Conservation (phyloP, 2,113 vertebrate species). For the Ameiurus melas region DNA sequence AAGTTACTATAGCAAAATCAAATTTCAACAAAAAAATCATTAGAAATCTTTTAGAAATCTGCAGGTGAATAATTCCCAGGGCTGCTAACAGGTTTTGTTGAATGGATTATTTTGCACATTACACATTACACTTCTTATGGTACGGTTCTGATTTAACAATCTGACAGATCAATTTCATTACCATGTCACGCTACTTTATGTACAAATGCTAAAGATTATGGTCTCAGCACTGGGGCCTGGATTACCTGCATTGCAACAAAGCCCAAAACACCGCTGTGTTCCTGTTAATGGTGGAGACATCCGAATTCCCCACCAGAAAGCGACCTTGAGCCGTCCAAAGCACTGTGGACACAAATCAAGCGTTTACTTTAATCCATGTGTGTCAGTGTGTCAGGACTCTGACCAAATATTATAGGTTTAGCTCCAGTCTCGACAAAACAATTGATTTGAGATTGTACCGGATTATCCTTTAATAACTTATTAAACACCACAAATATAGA, state of each 20-base stretch:
- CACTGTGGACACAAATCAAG: constrained; percentile 68
- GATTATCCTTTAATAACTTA: constrained; percentile 39
- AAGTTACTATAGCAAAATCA: not conserved
- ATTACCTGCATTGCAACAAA: constrained; percentile 93
- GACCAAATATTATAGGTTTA: not conserved
- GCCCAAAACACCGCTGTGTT: constrained; percentile 98
- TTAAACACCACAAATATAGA: constrained; percentile 26
- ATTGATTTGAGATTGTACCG: not conserved
- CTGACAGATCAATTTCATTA: not conserved
- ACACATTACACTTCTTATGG: not conserved
- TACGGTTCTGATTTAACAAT: not conserved
- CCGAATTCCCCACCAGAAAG: constrained; percentile 92
- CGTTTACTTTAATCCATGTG: not conserved
- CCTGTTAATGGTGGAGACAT: constrained; percentile 91
- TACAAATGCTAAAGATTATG: not conserved
- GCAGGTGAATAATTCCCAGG: not conserved
- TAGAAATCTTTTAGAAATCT: not conserved
- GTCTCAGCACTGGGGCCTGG: not conserved
- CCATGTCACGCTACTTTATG: not conserved
- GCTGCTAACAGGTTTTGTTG: not conserved
- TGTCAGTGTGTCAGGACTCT: not conserved
- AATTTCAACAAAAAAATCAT: not conserved
- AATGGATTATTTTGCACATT: not conserved
- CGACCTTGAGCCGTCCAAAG: constrained; percentile 97
- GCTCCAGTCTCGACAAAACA: not conserved